Base-by-base conservation (phyloP, 2,113 vertebrate species). In the Centropus bengalensis region DNA sequence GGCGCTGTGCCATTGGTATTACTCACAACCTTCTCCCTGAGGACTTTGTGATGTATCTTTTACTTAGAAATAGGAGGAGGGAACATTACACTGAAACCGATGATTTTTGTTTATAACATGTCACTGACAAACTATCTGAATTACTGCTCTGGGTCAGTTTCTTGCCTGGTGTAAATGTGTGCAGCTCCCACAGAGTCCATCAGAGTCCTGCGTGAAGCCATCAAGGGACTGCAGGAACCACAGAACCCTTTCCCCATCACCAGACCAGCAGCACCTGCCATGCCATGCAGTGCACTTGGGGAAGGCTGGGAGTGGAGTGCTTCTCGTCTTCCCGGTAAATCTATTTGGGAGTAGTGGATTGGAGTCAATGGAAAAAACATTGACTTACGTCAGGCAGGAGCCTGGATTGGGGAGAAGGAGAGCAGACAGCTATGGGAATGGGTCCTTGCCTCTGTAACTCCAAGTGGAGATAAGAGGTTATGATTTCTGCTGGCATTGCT, bases 21-120 rank as follows among this genome's bases (percentile, higher is more conserved):
- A 86, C 86, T 94, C 86, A 94, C 59, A 77, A 12, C 59, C 42
- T 47, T 58, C 64, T 68, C 91, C 81, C 58, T 12, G 28, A 62
- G 79, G 83, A 33, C 47, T 60, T 75, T 20, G 27, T 80, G 75
- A 89, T 87, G 56, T 56, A 15, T 86, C 73, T 95, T 89, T 94
- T 87, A 85, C 91, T 95, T 88, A 94, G 85, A 93, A 94, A 88
- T 14, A 82, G 83, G 51, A 83, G 69, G 90, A 76, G 91, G 80
- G 73, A 86, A 47, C 54, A 51, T 82, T 75, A 60, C 1, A 0
- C 76, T 8, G 3, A 91, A 82, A 90, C 33, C 0, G 0, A 77
- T 40, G 76, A 59, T 16, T 92, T 95, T 73, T 92, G 67, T 80
- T 96, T 87, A 56, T 45, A 51, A 89, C 71, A 60, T 22, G 28